Evolutionary conservation across 2,888 invertebrate genomes (phyloP).

Genomic region (Caenorhabditis japonica): DNA sequence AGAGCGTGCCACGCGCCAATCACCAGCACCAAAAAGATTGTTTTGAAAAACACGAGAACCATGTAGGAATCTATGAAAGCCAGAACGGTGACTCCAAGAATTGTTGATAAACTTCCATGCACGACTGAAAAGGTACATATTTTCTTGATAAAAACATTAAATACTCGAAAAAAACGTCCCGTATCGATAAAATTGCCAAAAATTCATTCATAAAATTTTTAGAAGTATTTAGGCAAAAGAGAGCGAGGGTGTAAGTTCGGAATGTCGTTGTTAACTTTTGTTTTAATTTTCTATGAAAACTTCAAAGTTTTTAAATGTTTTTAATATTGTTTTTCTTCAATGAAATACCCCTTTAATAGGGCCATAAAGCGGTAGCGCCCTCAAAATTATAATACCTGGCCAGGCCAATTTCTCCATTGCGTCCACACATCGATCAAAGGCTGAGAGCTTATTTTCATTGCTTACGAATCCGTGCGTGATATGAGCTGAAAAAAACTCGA

Average conservation of each 20-base stretch:
- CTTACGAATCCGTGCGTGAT: constrained; percentile 96
- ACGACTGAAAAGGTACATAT: constrained; percentile 80
- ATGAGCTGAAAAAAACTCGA: constrained; percentile 95
- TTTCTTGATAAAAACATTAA: no score
- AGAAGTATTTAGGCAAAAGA: no score
- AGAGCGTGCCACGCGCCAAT: constrained; percentile 88
- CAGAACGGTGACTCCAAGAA: constrained; percentile 89
- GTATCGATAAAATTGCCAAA: no score
- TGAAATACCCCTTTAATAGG: no score
- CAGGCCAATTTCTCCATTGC: constrained; percentile 76
- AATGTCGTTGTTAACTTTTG: no score
- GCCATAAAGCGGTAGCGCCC: no score
- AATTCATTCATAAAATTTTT: no score
- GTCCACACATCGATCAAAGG: constrained; percentile 81
- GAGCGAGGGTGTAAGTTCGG: no score
- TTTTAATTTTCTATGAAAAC: no score
- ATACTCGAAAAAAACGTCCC: no score
- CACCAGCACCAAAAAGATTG: constrained; percentile 87
- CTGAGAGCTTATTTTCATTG: constrained; percentile 81
- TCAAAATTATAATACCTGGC: constrained; percentile 66
- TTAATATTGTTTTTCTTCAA: no score
- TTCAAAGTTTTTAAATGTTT: no score
- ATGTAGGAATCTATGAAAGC: constrained; percentile 92
- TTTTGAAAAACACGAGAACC: constrained; percentile 89
- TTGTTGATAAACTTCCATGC: constrained; percentile 91